phyloP scores from a whole-genome alignment of 1,140 invertebrate species.

The Subanguina moxae region DNA sequence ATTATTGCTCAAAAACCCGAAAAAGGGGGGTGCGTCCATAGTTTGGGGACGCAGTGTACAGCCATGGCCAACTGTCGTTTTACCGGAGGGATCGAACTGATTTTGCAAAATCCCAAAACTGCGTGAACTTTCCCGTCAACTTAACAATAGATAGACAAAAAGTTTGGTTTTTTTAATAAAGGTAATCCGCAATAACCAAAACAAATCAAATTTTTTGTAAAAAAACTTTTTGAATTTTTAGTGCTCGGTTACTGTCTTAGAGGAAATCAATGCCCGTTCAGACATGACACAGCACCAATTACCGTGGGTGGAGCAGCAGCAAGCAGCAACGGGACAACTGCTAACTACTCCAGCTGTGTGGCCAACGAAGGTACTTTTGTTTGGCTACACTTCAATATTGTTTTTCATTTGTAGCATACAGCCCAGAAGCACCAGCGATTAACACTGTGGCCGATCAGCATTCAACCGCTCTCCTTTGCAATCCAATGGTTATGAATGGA shows the following conservation, averaged over 20 bases:
- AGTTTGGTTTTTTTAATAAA: too few species aligned
- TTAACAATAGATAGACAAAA: too few species aligned
- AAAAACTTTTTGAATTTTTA: not conserved
- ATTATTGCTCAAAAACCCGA: too few species aligned
- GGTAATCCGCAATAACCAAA: too few species aligned
- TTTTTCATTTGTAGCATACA: not conserved
- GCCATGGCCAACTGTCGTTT: too few species aligned
- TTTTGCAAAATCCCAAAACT: too few species aligned
- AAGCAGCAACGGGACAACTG: not conserved
- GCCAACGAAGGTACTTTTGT: not conserved
- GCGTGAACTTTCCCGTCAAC: too few species aligned
- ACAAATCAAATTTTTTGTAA: too few species aligned
- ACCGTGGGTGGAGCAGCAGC: not conserved
- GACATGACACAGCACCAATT: not conserved
- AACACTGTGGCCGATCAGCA: not conserved
- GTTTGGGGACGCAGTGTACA: too few species aligned
- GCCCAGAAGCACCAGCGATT: not conserved
- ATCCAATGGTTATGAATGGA: not conserved
- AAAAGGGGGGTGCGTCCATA: too few species aligned
- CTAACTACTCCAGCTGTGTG: not conserved
- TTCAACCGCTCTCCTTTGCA: not conserved
- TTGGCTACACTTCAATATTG: not conserved
- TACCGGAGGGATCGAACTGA: too few species aligned
- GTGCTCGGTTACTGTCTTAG: conserved; percentile 2
- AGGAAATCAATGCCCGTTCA: not conserved